Evolutionary conservation across 1,140 invertebrate species (phyloP).

Genomic region (Bombus pyrosoma): DNA sequence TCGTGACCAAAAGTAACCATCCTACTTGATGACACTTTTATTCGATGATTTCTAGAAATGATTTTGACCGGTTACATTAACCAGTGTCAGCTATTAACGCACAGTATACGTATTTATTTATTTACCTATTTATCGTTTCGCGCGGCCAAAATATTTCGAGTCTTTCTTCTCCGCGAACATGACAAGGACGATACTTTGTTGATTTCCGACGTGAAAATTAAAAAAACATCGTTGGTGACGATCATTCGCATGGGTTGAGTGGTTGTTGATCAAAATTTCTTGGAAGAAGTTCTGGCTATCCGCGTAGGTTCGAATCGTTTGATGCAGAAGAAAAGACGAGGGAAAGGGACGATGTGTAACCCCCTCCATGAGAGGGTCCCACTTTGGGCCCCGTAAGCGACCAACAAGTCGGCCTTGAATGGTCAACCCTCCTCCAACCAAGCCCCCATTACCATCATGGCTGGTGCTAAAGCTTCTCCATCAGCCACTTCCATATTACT

Average conservation of each 20-base stretch:
- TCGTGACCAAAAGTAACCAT: fast-evolving
- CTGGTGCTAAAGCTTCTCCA: conserved; percentile 67
- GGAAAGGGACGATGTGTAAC: conserved; percentile 18
- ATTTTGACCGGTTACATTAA: no score
- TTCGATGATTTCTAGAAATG: no score
- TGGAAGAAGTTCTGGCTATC: conserved; percentile 60
- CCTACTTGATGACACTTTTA: no score
- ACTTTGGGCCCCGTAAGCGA: conserved; percentile 61
- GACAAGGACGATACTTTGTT: fast-evolving
- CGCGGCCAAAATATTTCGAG: background rate
- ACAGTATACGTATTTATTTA: no score
- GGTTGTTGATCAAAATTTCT: conserved; percentile 49
- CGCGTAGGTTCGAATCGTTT: conserved; percentile 26
- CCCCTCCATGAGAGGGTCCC: conserved; percentile 27
- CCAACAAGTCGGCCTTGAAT: conserved; percentile 76
- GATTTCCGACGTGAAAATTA: background rate
- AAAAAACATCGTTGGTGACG: fast-evolving
- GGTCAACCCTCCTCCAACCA: conserved; percentile 56
- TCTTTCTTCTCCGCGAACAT: background rate
- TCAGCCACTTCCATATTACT: conserved; percentile 49
- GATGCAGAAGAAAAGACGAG: conserved; percentile 22
- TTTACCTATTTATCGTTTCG: no score
- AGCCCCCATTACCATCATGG: conserved; percentile 72
- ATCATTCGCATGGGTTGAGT: background rate
- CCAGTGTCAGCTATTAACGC: fast-evolving